Base-by-base conservation (phyloP, 2,113 vertebrate genomes). In the Oxygymnocypris stewartii region DNA sequence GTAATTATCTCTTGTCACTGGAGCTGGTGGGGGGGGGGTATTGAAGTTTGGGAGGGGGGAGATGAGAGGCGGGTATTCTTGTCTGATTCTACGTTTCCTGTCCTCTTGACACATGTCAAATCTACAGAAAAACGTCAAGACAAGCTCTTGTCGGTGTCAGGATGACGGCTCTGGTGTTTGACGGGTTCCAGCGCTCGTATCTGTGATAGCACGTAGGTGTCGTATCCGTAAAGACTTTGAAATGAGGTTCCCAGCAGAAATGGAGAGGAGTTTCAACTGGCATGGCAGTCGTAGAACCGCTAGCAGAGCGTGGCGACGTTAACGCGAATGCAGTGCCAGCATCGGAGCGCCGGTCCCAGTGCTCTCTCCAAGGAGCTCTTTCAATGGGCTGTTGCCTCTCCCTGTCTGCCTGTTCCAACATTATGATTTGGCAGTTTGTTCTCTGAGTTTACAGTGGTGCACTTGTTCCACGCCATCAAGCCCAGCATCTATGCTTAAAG, bases 1-100 rank as follows among this genome's bases (percentile, higher is more conserved):
- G 94, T 93, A 91, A 96, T 94, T 94, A 95, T 92, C 92, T 94
- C 93, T 93, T 92, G 94, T 92, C 92, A 94, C 92, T 91, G 91
- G 93, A 92, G 88, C 88, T 85, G 92, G 85, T 63, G n/a, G 59
- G 20, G 14, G 78, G 86, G 88, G 89, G 89, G 85, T 83, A 87
- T 90, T 82, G 63, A 69, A 79, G 79, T 79, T 63, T 47, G n/a
- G 12, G 84, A 11, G 61, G 63, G 82, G 86, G 80, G 80, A 31
- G 61, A 44, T n/a, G 57, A 79, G 67, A 54, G 28, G 69, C 10
- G 74, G 51, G n/a, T 67, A 77, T 59, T 85, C 87, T 85, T 84
- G 74, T 88, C 82, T 82, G 69, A 37, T 74, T 54, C 65, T 28
- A 79, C 63, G 40, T 86, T 81, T 79, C 84, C 80, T 81, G 77